Percentiles rank a stretch among this genome's conserved stretches.
Conservation (phyloP, 2,888 invertebrate genomes). For the Microctonus aethiopoides region DNA sequence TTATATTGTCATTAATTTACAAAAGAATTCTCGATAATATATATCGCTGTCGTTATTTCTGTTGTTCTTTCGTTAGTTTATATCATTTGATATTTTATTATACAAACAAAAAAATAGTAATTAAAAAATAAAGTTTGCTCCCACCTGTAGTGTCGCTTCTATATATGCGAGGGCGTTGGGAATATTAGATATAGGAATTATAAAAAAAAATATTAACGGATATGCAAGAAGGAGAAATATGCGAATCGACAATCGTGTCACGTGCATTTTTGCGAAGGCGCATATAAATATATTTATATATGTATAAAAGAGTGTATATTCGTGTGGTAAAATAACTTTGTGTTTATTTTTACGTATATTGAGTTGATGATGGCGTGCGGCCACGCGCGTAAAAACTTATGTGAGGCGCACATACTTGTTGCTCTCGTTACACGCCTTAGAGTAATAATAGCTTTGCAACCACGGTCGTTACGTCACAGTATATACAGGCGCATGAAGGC, state of each 20-base stretch:
- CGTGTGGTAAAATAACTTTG: background rate
- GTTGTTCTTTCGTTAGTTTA: too few relatives aligned
- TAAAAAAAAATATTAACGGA: background rate
- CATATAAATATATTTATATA: background rate
- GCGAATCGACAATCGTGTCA: constrained; percentile 47
- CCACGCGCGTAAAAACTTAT: background rate
- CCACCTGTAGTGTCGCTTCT: too few relatives aligned
- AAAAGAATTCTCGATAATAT: background rate
- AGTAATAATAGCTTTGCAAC: constrained; percentile 44
- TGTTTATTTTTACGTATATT: background rate
- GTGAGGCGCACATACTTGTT: constrained; percentile 41
- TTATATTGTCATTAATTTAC: background rate
- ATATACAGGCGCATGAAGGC: background rate
- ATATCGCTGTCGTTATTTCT: too few relatives aligned
- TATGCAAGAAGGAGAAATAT: background rate
- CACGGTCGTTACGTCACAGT: constrained; percentile 18
- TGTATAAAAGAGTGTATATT: background rate
- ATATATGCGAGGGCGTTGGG: background rate
- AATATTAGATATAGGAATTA: background rate
- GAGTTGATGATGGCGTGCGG: background rate
- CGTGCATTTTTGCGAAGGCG: constrained; percentile 47
- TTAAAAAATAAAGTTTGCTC: background rate
- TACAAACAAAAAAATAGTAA: background rate
- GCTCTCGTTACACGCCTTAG: constrained; percentile 42
- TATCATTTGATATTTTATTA: too few relatives aligned